phyloP scores from a whole-genome alignment of 2,113 vertebrate species.

The Struthidea cinerea region DNA sequence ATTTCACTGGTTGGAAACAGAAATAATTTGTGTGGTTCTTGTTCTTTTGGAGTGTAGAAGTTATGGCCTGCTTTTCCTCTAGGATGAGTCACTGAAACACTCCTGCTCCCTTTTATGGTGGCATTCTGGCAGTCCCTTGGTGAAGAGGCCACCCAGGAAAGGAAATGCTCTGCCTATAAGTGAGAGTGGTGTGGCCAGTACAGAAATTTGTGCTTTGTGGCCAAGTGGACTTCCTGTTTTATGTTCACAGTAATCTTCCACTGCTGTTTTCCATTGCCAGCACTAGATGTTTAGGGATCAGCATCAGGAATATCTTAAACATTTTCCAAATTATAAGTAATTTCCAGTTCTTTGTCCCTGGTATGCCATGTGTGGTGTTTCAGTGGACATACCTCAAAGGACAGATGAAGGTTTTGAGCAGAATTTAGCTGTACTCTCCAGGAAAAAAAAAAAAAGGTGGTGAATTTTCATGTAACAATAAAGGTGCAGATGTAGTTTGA shows the following conservation, averaged over 20 bases:
- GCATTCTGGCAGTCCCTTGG: background rate
- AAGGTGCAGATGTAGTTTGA: background rate
- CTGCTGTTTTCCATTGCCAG: background rate
- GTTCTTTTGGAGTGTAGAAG: background rate
- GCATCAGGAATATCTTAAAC: background rate
- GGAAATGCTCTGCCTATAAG: background rate
- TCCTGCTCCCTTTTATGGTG: background rate
- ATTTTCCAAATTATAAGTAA: background rate
- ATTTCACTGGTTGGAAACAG: background rate
- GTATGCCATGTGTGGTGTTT: background rate
- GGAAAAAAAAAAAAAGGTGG: background rate
- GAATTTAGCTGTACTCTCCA: background rate
- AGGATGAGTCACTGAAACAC: background rate
- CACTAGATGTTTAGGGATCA: background rate
- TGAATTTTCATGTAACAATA: background rate
- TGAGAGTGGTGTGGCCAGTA: background rate
- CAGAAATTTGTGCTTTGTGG: background rate
- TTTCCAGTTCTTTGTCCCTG: background rate
- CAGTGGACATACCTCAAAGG: background rate
- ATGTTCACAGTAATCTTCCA: background rate
- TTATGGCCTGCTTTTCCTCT: background rate
- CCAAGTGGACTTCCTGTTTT: background rate
- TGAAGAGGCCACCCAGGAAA: background rate
- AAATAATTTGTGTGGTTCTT: background rate
- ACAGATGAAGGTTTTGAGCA: background rate